Conservation (phyloP, 2,113 vertebrate genomes). For the Aegotheles bennettii region DNA sequence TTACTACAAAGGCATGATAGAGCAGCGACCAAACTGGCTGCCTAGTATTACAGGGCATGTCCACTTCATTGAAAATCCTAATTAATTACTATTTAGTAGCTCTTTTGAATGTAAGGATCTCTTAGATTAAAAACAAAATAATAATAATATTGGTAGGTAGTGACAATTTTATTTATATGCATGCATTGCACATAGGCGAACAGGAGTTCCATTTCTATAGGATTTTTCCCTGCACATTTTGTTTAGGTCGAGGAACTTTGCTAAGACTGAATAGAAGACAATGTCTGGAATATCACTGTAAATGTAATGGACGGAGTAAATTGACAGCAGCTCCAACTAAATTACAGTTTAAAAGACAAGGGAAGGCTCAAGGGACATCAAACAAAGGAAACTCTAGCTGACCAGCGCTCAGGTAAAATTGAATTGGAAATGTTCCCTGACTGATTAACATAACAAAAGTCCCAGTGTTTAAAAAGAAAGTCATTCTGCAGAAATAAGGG, state of each 20-base stretch:
- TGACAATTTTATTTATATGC: neutral
- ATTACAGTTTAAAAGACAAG: slow-evolving; percentile 92
- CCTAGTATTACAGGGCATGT: neutral
- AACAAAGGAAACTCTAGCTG: slow-evolving; percentile 90
- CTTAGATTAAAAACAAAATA: neutral
- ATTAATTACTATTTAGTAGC: slow-evolving; percentile 39
- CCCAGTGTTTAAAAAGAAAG: slow-evolving; percentile 89
- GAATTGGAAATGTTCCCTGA: slow-evolving; percentile 97
- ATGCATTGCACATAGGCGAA: neutral
- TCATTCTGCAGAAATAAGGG: slow-evolving; percentile 85
- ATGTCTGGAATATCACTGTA: slow-evolving; percentile 78
- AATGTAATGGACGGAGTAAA: slow-evolving; percentile 86
- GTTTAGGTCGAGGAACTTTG: slow-evolving; percentile 55
- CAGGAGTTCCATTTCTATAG: slow-evolving; percentile 21
- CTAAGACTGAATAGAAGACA: slow-evolving; percentile 67
- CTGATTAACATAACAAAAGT: slow-evolving; percentile 99
- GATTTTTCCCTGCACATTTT: slow-evolving; percentile 18
- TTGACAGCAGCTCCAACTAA: slow-evolving; percentile 83
- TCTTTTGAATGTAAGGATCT: neutral
- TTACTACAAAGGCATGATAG: neutral
- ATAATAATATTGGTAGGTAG: neutral
- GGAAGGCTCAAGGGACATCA: slow-evolving; percentile 84
- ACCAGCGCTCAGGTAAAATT: slow-evolving; percentile 98
- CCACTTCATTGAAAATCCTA: slow-evolving; percentile 31
- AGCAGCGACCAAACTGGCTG: neutral